Evolutionary conservation across 2,888 invertebrate genomes (phyloP), one percentile per base, ranked within the genome.

Genomic region (Epinotia bilunana): DNA sequence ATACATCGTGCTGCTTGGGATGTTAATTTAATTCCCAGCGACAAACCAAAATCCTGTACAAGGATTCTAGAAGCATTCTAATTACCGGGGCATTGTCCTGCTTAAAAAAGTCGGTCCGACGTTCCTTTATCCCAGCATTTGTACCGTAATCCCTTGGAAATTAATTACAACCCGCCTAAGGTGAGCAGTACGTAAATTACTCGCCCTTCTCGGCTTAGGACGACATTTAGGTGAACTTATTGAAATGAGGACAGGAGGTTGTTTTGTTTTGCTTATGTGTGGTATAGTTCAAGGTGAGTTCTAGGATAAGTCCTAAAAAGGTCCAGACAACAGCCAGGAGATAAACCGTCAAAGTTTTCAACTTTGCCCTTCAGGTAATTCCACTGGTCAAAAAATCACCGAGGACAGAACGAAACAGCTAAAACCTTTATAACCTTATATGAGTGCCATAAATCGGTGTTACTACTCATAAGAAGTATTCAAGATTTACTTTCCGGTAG

Each of bases 61-160:
- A 71, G 61, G 70, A 71, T 69, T 58, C 53, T 60, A 76, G 77
- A 76, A 81, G 80, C 77, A 80, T 83, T 85, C 83, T 85, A 85
- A 84, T 82, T 85, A 80, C 73, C 77, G 77, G 78, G 79, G 74
- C 86, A 84, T 83, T 87, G 87, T 88, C 86, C 88, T 88, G 87
- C 87, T 88, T 84, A 82, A 85, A 83, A 79, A 79, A 81, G 82
- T 83, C 80, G 86, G 83, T 83, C 84, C 83, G 79, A 73, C 83
- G 83, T 88, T 88, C 85, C 88, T 86, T 89, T 88, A 88, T 86
- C 89, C 90, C 79, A 83, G 89, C 88, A 88, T 91, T 90, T 91
- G 89, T 89, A 85, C 85, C 81, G 87, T 92, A 92, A 93, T 92
- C 92, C 90, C 88, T 87, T 86, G 85, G 88, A 92, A 93, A 93